phyloP scores from a whole-genome alignment of 2,888 invertebrate genomes.

The Cantharis rustica region DNA sequence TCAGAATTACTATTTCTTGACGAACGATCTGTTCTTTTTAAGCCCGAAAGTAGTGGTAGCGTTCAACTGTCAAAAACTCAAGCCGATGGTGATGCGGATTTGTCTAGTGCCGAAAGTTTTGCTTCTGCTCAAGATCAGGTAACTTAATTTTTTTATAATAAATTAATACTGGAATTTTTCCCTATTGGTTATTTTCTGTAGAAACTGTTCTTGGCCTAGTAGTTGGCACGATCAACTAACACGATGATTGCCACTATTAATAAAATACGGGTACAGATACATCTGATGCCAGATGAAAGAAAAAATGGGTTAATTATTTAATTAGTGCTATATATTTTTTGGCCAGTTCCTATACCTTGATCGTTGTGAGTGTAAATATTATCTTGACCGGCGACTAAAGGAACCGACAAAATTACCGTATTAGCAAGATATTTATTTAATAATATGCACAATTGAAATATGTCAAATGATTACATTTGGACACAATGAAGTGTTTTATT shows the following conservation, averaged over 20 bases:
- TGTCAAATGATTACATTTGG: neutral
- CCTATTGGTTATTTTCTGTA: no score
- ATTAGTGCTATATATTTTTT: no score
- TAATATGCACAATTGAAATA: neutral
- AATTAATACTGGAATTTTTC: no score
- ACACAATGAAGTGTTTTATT: neutral
- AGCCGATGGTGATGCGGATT: conserved; percentile 64
- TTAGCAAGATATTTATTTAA: neutral
- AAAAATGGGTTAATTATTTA: no score
- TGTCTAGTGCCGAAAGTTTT: conserved; percentile 93
- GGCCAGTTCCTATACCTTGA: conserved; percentile 6
- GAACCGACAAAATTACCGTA: neutral
- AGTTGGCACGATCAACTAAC: no score
- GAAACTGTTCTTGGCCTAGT: no score
- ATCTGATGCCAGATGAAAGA: no score
- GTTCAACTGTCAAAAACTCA: conserved; percentile 58
- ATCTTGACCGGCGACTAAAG: neutral
- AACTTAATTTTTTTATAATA: conserved; percentile 13
- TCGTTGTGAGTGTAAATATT: neutral
- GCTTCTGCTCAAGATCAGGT: conserved; percentile 93
- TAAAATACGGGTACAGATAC: neutral
- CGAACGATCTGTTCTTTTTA: conserved; percentile 85
- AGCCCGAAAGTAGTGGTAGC: conserved; percentile 73
- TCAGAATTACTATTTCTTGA: conserved; percentile 87
- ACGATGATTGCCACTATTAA: no score